Conservation (phyloP, 2,113 vertebrate genomes). For the Cynocephalus volans region DNA sequence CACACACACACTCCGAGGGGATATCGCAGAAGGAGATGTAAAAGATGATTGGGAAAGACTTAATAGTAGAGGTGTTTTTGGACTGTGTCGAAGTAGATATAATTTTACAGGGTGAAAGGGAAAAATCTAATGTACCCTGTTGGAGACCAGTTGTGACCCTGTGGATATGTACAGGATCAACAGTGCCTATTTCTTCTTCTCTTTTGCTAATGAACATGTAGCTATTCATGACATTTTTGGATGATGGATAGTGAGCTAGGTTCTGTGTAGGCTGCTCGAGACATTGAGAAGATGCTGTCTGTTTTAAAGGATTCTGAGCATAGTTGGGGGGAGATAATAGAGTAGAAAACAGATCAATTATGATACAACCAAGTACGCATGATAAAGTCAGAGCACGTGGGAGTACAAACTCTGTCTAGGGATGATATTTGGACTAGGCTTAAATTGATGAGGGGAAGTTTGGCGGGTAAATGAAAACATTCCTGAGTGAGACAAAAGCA, state of each 20-base stretch:
- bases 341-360: background rate
- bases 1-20: accelerated
- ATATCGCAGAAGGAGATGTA: background rate
- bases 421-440: background rate
- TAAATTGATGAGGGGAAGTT: background rate
- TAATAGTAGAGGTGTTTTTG: background rate
- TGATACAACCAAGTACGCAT: background rate
- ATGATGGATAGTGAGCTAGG: background rate
- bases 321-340: background rate
- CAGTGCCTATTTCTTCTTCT: background rate
- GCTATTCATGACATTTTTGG: background rate
- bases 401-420: background rate
- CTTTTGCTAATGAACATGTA: background rate
- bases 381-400: background rate
- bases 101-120: background rate
- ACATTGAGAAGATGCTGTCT: background rate
- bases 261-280: background rate
- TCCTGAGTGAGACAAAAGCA: background rate
- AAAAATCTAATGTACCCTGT: too few species aligned
- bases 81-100: too few species aligned
- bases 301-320: background rate
- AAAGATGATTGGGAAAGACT: background rate
- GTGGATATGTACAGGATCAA: background rate
- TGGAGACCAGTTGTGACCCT: background rate
- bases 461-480: background rate